Evolutionary conservation across 2,888 invertebrate species (phyloP).

Genomic region (Thelaira solivaga): DNA sequence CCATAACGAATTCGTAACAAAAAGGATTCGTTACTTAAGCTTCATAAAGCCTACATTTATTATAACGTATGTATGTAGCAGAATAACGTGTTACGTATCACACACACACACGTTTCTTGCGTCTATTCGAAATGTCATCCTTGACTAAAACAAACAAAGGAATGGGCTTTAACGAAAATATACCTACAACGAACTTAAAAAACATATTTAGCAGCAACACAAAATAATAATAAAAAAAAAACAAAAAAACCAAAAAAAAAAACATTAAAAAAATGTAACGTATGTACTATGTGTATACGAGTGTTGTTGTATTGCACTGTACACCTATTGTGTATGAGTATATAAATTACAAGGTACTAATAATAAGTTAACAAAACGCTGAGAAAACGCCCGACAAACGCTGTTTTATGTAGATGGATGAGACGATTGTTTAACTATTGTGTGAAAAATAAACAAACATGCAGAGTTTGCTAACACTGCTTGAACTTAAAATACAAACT

Average conservation of each 20-base stretch:
- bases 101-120: conserved; percentile 2
- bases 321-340: no score
- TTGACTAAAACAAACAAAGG: conserved; percentile 42
- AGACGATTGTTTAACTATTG: conserved; percentile 48
- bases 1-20: conserved; percentile 64
- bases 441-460: conserved; percentile 63
- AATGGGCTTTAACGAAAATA: conserved; percentile 33
- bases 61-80: conserved; percentile 5
- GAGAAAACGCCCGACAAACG: conserved; percentile 46
- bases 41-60: conserved; percentile 39
- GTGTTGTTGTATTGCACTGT: no score
- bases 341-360: conserved; percentile 60
- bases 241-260: background rate
- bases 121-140: conserved; percentile 30
- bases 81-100: conserved; percentile 24
- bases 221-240: conserved; percentile 12
- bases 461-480: conserved; percentile 49
- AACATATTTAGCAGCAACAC: conserved; percentile 22
- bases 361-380: conserved; percentile 59
- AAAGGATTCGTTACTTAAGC: conserved; percentile 61
- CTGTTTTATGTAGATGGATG: conserved; percentile 13
- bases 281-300: no score
- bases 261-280: no score
- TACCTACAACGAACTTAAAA: background rate
- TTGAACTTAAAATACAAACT: conserved; percentile 28